phyloP scores from a whole-genome alignment of 2,888 invertebrate genomes.

The Dione vanillae region DNA sequence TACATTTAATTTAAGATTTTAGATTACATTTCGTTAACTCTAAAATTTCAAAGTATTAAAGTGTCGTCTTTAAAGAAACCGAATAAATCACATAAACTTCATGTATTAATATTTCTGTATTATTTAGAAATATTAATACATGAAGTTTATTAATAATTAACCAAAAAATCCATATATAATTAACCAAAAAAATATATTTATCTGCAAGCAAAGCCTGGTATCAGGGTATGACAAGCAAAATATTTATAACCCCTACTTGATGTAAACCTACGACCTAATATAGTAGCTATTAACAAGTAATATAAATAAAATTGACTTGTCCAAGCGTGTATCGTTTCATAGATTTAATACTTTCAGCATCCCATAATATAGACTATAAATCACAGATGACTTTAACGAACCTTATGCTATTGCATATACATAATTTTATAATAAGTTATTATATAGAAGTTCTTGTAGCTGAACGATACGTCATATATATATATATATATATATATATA shows the following conservation, averaged over 20 bases:
- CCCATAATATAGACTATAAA: constrained; percentile 43
- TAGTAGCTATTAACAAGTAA: constrained; percentile 16
- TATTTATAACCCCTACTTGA: neutral
- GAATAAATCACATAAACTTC: no score
- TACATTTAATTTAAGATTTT: no score
- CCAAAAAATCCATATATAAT: neutral
- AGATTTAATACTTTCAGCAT: constrained; percentile 28
- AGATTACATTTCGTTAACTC: no score
- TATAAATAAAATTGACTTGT: constrained; percentile 18
- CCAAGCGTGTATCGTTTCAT: constrained; percentile 8
- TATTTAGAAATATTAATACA: no score
- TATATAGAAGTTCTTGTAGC: constrained; percentile 37
- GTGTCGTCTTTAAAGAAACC: no score
- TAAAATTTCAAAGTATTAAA: no score
- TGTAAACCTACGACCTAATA: constrained; percentile 3
- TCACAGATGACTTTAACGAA: constrained; percentile 44
- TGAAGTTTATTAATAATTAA: no score
- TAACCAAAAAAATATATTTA: neutral
- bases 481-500: no score
- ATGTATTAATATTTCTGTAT: no score
- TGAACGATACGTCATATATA: no score
- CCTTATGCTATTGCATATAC: constrained; percentile 18
- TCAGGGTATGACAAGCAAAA: neutral
- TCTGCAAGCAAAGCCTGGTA: neutral
- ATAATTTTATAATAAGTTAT: constrained; percentile 9